Conservation (phyloP, 2,113 vertebrate genomes). For the Stegostoma tigrinum region DNA sequence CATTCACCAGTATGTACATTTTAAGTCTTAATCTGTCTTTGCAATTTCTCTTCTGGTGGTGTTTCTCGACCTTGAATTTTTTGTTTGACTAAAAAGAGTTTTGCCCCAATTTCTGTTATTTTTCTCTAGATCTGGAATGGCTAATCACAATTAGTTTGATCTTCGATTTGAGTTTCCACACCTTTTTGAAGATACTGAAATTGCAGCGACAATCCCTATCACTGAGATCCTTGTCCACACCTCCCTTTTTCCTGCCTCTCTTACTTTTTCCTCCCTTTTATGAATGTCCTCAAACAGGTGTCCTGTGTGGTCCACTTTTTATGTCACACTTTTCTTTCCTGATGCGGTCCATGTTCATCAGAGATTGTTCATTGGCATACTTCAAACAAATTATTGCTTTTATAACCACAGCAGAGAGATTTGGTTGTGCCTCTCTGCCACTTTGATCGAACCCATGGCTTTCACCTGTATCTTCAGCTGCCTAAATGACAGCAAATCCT, state of each 20-base stretch:
- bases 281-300: not conserved
- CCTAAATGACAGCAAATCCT: not conserved
- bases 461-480: not conserved
- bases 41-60: not conserved
- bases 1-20: not conserved
- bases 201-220: not conserved
- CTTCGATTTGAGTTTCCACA: too few relatives aligned
- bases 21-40: not conserved
- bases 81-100: not conserved
- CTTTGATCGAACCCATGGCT: not conserved
- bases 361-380: not conserved
- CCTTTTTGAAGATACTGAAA: not conserved
- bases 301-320: not conserved
- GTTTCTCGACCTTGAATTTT: not conserved
- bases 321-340: not conserved
- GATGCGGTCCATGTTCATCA: not conserved
- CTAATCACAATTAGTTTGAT: too few relatives aligned
- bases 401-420: not conserved
- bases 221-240: not conserved
- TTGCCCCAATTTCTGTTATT: too few relatives aligned
- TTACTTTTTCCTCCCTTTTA: not conserved
- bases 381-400: not conserved
- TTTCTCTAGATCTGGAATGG: not conserved
- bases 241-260: not conserved
- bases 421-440: not conserved